Conservation (phyloP, 2,888 invertebrate species). For the Folsomia candida region DNA sequence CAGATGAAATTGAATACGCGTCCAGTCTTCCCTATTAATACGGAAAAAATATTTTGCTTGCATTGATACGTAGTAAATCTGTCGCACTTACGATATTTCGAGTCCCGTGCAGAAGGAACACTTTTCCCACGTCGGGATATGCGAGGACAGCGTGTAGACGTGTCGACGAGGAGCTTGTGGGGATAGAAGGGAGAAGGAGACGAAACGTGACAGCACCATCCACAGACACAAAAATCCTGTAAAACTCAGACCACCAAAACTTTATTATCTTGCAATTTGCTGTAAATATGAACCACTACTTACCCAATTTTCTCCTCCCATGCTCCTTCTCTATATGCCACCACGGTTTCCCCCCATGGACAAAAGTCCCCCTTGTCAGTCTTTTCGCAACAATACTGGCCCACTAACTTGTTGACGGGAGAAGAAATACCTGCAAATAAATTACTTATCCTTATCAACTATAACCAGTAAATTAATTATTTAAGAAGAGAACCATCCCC, state of each 20-base stretch:
- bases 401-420: constrained; percentile 29
- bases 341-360: constrained; percentile 34
- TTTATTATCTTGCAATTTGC: no score
- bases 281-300: no score
- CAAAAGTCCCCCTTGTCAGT: constrained; percentile 18
- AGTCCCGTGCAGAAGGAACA: constrained; percentile 22
- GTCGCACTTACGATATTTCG: background rate
- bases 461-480: no score
- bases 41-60: no score
- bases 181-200: background rate
- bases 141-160: constrained; percentile 18
- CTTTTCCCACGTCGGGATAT: constrained; percentile 17
- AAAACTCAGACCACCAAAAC: no score
- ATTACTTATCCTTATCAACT: no score
- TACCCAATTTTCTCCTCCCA: constrained; percentile 22
- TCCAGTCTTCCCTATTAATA: constrained; percentile 5
- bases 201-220: constrained; percentile 29
- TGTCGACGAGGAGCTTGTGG: background rate
- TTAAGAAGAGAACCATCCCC: background rate
- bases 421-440: constrained; percentile 27
- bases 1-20: constrained; percentile 14
- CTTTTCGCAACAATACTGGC: constrained; percentile 42
- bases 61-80: no score
- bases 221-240: constrained; percentile 33
- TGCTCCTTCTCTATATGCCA: constrained; percentile 34